Conservation (phyloP, 2,797 vertebrate species). For the Diplodus puntazzo region DNA sequence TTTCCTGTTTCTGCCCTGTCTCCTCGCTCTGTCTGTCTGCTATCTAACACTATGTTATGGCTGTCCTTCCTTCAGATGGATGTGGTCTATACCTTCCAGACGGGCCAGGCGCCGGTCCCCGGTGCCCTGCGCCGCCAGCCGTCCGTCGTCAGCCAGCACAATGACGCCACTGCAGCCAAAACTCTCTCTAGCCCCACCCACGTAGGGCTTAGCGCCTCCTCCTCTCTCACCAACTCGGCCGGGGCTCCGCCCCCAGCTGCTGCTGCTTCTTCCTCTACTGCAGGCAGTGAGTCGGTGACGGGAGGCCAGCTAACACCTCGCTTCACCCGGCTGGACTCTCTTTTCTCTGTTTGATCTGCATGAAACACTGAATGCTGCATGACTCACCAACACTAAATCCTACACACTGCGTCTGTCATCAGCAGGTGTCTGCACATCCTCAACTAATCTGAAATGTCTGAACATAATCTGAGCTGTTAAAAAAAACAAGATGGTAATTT, state of each 20-base stretch:
- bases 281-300: slow-evolving; percentile 95
- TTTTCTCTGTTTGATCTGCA: slow-evolving; percentile 41
- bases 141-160: slow-evolving; percentile 97
- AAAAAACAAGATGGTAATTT: background rate
- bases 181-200: slow-evolving; percentile 98
- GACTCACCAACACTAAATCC: slow-evolving; percentile 28
- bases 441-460: background rate
- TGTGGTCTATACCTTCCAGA: slow-evolving; percentile 99
- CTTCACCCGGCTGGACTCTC: slow-evolving; percentile 60
- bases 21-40: slow-evolving; percentile 40
- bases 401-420: background rate
- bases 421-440: slow-evolving; percentile 59
- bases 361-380: slow-evolving; percentile 79
- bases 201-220: slow-evolving; percentile 92
- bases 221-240: slow-evolving; percentile 91
- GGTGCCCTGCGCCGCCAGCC: slow-evolving; percentile 97
- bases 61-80: slow-evolving; percentile 97
- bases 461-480: no score
- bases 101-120: slow-evolving; percentile 93
- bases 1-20: slow-evolving; percentile 21
- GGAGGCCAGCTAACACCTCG: slow-evolving; percentile 69
- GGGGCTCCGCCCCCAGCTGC: slow-evolving; percentile 89
- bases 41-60: slow-evolving; percentile 74
- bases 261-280: slow-evolving; percentile 85
- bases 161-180: slow-evolving; percentile 92